Conservation (phyloP, 1,140 invertebrate species). For the Hyles euphorbiae region DNA sequence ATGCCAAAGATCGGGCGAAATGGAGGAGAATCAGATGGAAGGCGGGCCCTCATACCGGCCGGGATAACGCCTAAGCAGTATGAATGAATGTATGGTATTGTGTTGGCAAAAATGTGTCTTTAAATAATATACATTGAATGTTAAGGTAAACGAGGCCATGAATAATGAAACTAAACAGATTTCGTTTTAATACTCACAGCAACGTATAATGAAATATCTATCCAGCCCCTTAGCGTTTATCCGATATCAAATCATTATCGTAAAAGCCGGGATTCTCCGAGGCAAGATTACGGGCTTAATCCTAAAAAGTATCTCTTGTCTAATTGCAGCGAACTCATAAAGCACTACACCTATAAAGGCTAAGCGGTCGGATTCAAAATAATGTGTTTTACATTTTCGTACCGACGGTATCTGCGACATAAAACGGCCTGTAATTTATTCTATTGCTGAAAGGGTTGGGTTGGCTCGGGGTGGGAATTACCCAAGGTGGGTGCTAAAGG, state of each 20-base stretch:
- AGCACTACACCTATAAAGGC: constrained; percentile 67
- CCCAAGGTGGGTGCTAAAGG: constrained; percentile 75
- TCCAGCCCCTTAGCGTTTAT: constrained; percentile 26
- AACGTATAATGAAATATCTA: constrained; percentile 3
- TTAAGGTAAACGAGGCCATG: too few relatives aligned
- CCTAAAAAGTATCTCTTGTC: constrained; percentile 64
- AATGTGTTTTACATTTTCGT: constrained; percentile 74
- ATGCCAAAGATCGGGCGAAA: too few relatives aligned
- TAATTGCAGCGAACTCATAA: constrained; percentile 64
- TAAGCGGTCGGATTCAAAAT: constrained; percentile 72
- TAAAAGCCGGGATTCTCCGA: constrained; percentile 37
- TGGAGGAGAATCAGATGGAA: too few relatives aligned
- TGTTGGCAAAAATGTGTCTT: too few relatives aligned
- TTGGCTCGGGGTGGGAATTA: constrained; percentile 68
- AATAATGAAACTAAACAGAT: too few relatives aligned
- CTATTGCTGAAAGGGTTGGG: constrained; percentile 75
- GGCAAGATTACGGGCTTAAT: constrained; percentile 48
- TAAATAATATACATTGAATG: too few relatives aligned
- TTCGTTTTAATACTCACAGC: too few relatives aligned
- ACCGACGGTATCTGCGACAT: constrained; percentile 70
- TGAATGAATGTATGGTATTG: too few relatives aligned
- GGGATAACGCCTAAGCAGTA: too few relatives aligned
- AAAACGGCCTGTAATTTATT: constrained; percentile 74
- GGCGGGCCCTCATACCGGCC: too few relatives aligned
- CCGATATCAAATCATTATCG: constrained; percentile 51